Percentiles rank a stretch among this genome's conserved stretches.
Conservation (phyloP, 2,797 vertebrate species). For the Kryptopterus vitreolus region DNA sequence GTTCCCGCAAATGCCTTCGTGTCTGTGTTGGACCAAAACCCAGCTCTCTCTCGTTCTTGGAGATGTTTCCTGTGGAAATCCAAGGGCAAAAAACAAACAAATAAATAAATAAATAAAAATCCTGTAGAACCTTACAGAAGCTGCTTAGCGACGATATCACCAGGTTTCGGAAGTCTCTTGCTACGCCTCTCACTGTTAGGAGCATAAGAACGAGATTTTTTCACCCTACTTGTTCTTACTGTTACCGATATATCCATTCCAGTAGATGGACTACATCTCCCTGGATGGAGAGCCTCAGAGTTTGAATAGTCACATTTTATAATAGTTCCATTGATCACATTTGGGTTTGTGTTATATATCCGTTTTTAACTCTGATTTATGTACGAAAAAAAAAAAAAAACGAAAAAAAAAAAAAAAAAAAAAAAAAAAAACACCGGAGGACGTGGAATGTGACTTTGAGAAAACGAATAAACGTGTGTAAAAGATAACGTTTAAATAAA, state of each 20-base stretch:
- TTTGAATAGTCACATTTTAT: slow-evolving; percentile 37
- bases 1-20: slow-evolving; percentile 62
- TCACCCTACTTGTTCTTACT: slow-evolving; percentile 24
- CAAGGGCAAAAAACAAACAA: slow-evolving; percentile 67
- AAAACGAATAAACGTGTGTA: not conserved
- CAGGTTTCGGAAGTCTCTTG: slow-evolving; percentile 23
- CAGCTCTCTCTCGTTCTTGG: slow-evolving; percentile 75
- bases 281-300: slow-evolving; percentile 24
- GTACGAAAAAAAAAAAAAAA: not conserved
- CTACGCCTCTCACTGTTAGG: slow-evolving; percentile 29
- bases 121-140: slow-evolving; percentile 33
- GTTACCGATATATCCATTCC: not conserved
- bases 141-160: slow-evolving; percentile 9
- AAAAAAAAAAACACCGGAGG: not conserved
- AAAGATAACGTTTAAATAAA: not conserved
- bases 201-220: slow-evolving; percentile 24
- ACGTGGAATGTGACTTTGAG: not conserved
- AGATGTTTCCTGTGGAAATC: slow-evolving; percentile 99
- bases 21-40: slow-evolving; percentile 68
- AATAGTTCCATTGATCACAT: slow-evolving; percentile 24
- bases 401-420: not conserved
- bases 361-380: not conserved
- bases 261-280: slow-evolving; percentile 21
- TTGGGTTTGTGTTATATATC: slow-evolving; percentile 1
- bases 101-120: too few species aligned